These are phyloP conservation scores for Apus apus DNA, from an alignment of 2,113 vertebrate genomes.

Conservation along the genomic window DNA sequence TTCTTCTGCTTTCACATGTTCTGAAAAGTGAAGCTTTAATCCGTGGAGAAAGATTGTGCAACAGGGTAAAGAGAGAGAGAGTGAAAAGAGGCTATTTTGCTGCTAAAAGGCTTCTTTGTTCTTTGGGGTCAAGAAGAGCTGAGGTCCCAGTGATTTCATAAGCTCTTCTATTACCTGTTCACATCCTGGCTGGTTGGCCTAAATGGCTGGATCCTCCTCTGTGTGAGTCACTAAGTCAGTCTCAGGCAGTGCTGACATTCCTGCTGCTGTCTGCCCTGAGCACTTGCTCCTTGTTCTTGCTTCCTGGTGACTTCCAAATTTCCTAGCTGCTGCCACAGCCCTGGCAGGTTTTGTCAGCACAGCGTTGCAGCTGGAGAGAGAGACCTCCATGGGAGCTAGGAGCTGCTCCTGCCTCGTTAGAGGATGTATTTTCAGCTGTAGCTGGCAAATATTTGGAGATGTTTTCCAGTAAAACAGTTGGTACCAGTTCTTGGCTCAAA, in stretches of 20 bases:
- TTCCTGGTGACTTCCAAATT: background rate
- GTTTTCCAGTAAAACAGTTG: slow-evolving; percentile 47
- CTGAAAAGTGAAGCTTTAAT: background rate
- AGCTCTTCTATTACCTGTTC: slow-evolving; percentile 14
- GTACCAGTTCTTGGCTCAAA: background rate
- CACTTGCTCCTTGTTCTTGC: background rate
- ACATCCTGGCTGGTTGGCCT: background rate
- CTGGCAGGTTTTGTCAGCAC: background rate
- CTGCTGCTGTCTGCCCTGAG: background rate
- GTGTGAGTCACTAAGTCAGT: slow-evolving; percentile 5
- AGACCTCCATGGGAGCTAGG: background rate
- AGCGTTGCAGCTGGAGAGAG: background rate
- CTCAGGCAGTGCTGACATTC: background rate
- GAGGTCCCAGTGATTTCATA: slow-evolving; percentile 3
- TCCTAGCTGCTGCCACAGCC: background rate
- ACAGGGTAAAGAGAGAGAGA: background rate
- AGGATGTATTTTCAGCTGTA: background rate
- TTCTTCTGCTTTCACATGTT: background rate
- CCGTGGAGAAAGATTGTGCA: background rate
- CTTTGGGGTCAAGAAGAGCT: slow-evolving; percentile 8
- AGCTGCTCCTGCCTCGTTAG: background rate
- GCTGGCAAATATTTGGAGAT: slow-evolving; percentile 16
- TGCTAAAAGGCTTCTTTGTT: slow-evolving; percentile 28
- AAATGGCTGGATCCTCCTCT: background rate
- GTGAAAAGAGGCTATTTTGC: background rate